A percentile compares a stretch with the other conserved stretches of the same genome.
These are phyloP conservation scores for Penaeus japonicus DNA, from an alignment of 1,140 invertebrate species.

Conservation along the genomic window DNA sequence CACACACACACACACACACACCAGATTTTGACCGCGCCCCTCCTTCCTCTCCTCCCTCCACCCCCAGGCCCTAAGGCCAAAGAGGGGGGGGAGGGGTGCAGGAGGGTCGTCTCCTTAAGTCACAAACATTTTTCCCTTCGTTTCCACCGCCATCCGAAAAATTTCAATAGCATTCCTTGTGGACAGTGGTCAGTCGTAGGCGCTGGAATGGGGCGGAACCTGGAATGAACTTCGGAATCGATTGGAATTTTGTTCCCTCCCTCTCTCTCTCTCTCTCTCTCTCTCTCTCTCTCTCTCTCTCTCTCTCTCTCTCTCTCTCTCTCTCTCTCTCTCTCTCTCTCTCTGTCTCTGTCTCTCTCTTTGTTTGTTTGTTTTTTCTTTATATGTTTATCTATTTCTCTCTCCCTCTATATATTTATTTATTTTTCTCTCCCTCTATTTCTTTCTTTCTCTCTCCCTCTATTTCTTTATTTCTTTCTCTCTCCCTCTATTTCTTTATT, in stretches of 20 bases:
- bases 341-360: background rate
- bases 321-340: background rate
- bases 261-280: background rate
- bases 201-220: background rate
- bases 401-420: no score
- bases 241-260: background rate
- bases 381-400: no score
- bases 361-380: no score
- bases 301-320: background rate
- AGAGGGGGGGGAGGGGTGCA: background rate
- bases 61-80: background rate
- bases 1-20: background rate
- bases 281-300: background rate
- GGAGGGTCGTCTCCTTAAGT: conserved; percentile 29
- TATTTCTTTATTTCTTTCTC: no score
- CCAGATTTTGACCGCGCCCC: background rate
- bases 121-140: conserved; percentile 45
- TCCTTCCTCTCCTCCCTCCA: background rate
- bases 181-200: conserved; percentile 38
- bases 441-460: no score
- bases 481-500: no score
- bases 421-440: no score
- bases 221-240: conserved; percentile 37
- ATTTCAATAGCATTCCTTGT: conserved; percentile 49
- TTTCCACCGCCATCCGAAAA: conserved; percentile 47